These are phyloP conservation scores for Tragelaphus scriptus DNA, from an alignment of 2,113 vertebrate genomes.

Conservation along the genomic window DNA sequence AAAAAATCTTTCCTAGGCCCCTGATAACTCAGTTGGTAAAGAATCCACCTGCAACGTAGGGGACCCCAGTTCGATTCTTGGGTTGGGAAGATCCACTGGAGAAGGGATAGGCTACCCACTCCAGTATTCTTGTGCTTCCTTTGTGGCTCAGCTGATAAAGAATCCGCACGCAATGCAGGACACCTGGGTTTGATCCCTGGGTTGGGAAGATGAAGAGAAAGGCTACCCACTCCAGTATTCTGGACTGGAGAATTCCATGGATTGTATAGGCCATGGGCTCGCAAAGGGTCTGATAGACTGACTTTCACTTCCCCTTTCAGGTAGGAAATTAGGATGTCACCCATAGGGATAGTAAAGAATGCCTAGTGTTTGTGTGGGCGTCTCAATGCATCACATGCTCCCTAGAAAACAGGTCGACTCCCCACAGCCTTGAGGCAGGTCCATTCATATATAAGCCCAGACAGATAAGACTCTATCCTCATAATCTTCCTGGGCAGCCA, in stretches of 20 bases:
- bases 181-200: not conserved
- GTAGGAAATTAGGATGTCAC: not conserved
- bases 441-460: not conserved
- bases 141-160: too few species aligned
- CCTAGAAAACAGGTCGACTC: not conserved
- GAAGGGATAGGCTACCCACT: not conserved
- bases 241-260: not conserved
- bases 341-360: not conserved
- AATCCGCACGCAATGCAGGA: not conserved
- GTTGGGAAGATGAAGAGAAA: not conserved
- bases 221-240: not conserved
- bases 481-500: not conserved
- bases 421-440: not conserved
- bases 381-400: slow-evolving; percentile 13
- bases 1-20: not conserved
- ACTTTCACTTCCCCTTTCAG: not conserved
- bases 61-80: not conserved
- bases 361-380: not conserved
- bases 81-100: not conserved
- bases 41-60: not conserved
- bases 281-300: not conserved
- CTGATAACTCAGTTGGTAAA: not conserved
- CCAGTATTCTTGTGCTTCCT: too few species aligned
- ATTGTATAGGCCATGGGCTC: not conserved
- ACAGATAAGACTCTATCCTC: not conserved